Base-by-base conservation (phyloP, 53 echinoderm and acorn worm species). In the Arbacia lixula region DNA sequence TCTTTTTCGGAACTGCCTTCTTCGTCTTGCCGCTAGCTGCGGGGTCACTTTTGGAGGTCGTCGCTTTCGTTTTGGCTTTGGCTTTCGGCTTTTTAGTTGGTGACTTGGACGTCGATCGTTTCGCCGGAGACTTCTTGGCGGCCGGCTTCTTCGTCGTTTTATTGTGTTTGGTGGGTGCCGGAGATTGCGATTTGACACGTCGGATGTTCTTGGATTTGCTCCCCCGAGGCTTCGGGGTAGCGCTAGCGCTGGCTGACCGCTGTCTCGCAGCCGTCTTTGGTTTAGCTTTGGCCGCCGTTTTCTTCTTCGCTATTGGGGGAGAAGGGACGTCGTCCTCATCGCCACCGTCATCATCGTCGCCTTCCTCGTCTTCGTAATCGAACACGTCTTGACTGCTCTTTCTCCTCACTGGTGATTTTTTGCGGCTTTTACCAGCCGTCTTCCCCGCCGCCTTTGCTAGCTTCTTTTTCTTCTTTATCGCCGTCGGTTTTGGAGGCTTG, bases 111-210 rank as follows among this genome's bases (percentile, higher is more conserved):
- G 29, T 60, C 56, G 84, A 2, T 57, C 74, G 83, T 68, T 46
- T 50, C 33, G 75, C 83, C 8, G 89, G 66, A 0, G 90, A 86
- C 83, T 72, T 83, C 3, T 8, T 46, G 0, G 69, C 77, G 11
- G 61, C 76, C 12, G 85, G 38, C 27, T 60, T 78, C 79, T 60
- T 78, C 3, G 79, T 38, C 38, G 71, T 46, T 29, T 83, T 87
- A 27, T 86, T 79, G 10, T 67, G 50, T 5, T 67, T 91, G 12
- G 61, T 58, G 36, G 84, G 84, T 21, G 60, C 60, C 1, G 91
- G 91, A 6, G 91, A 91, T 32, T 91, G 91, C 0, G 91, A 91
- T 37, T 91, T 91, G 63, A 87, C 88, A 4, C 87, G 57, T 22
- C 91, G 68, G 26, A 67, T 34, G 24, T 53, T 81, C 85, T 84